A percentile compares a stretch with the other conserved stretches of the same genome.
These are phyloP conservation scores for Drosophila kikkawai DNA, from an alignment of 1,140 invertebrate species.

Conservation along the genomic window DNA sequence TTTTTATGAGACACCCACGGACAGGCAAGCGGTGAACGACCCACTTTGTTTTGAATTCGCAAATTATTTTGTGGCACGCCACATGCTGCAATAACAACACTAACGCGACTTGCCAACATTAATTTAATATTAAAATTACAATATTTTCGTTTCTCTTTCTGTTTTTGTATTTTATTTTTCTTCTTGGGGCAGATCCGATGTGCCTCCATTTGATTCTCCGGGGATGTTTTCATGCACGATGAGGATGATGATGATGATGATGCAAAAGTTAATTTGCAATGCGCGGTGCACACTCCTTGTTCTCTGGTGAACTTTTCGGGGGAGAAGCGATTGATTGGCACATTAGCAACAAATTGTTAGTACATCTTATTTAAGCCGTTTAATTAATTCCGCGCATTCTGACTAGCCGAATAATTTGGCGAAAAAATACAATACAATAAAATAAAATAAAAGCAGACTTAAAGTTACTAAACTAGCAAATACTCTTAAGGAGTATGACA, in stretches of 20 bases:
- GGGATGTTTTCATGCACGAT: conserved; percentile 61
- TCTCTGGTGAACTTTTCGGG: conserved; percentile 53
- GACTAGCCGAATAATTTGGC: conserved; percentile 12
- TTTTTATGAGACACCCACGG: conserved; percentile 51
- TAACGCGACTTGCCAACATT: conserved; percentile 45
- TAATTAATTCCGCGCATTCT: conserved; percentile 69
- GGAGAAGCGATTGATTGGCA: conserved; percentile 59
- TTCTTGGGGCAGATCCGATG: conserved; percentile 37
- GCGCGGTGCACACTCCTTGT: conserved; percentile 56
- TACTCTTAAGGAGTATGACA: background rate
- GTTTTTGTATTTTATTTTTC: background rate
- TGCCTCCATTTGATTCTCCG: conserved; percentile 41
- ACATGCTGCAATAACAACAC: conserved; percentile 54
- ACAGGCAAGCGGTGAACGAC: conserved; percentile 47
- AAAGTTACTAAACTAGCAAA: background rate
- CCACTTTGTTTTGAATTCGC: conserved; percentile 50
- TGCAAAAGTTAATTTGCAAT: conserved; percentile 65
- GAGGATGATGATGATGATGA: conserved; percentile 24
- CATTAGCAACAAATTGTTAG: conserved; percentile 71
- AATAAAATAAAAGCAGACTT: background rate
- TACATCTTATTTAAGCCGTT: conserved; percentile 72
- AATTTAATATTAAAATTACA: conserved; percentile 66
- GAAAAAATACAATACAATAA: conserved; percentile 28
- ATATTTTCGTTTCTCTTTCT: conserved; percentile 51
- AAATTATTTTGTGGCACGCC: conserved; percentile 64